phyloP scores from a whole-genome alignment of 2,113 vertebrate species.

The Mesoclemmys tuberculata region DNA sequence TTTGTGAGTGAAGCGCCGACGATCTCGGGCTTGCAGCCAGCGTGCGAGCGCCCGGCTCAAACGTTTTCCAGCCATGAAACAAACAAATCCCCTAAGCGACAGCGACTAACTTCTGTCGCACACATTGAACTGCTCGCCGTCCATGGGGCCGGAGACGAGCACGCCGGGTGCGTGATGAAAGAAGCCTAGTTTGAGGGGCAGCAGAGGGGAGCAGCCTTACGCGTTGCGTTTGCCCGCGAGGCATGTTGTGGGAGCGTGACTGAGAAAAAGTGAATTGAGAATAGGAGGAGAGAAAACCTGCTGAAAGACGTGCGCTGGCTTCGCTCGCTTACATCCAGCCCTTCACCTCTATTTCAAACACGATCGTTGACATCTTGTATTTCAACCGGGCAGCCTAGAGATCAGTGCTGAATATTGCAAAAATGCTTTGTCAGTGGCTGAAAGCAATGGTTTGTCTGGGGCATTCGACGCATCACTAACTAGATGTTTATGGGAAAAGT shows the following conservation, averaged over 20 bases:
- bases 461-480: background rate
- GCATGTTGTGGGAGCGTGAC: background rate
- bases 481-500: background rate
- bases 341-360: background rate
- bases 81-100: background rate
- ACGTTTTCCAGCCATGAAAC: background rate
- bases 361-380: background rate
- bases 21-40: background rate
- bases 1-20: slow-evolving; percentile 34
- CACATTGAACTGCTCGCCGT: slow-evolving; percentile 13
- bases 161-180: background rate
- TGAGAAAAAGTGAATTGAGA: slow-evolving; percentile 36
- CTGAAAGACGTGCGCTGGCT: slow-evolving; percentile 2
- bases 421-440: background rate
- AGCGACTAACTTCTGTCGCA: slow-evolving; percentile 44
- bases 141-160: background rate
- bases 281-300: slow-evolving; percentile 44
- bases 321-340: background rate
- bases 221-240: slow-evolving; percentile 40
- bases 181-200: slow-evolving; percentile 16
- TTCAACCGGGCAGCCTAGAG: background rate
- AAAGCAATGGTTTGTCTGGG: background rate
- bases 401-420: slow-evolving; percentile 10
- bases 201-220: slow-evolving; percentile 38
- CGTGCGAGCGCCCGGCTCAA: background rate